A percentile compares a stretch with the other conserved stretches of the same genome.
Conservation (phyloP, 1,140 invertebrate genomes). For the Drosophila nannoptera region DNA sequence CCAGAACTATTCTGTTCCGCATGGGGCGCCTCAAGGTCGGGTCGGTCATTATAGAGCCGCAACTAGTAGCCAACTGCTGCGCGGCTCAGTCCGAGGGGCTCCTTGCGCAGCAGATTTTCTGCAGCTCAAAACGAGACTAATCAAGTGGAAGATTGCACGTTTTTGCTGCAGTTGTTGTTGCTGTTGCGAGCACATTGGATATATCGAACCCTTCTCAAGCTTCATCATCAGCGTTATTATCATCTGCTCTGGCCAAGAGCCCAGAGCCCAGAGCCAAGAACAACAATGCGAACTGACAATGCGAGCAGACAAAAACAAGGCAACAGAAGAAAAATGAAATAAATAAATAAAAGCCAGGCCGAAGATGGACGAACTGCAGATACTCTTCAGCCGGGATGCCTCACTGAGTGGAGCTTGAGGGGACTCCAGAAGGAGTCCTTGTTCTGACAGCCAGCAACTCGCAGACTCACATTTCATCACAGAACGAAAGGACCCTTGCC, state of each 20-base stretch:
- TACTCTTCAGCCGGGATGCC: background rate
- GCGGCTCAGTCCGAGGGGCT: conserved; percentile 4
- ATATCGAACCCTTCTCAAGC: conserved; percentile 69
- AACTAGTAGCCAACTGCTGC: conserved; percentile 51
- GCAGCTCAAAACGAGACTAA: conserved; percentile 55
- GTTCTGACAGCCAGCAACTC: no score
- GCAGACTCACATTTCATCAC: no score
- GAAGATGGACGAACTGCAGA: background rate
- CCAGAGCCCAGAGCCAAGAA: no score
- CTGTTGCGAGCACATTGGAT: conserved; percentile 45
- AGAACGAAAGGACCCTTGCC: no score
- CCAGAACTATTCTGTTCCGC: conserved; percentile 56
- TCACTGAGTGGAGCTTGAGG: no score
- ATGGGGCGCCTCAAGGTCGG: conserved; percentile 58
- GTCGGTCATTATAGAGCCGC: conserved; percentile 12
- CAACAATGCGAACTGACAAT: conserved; percentile 66
- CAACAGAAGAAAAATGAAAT: conserved; percentile 27
- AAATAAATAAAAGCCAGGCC: background rate
- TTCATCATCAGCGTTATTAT: conserved; percentile 69
- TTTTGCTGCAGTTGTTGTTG: conserved; percentile 16
- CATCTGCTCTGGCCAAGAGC: conserved; percentile 45
- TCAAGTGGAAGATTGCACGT: conserved; percentile 73
- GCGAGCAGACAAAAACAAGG: conserved; percentile 48
- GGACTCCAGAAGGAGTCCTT: no score
- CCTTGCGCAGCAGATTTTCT: conserved; percentile 17